Evolutionary conservation across 2,888 invertebrate species (phyloP), one percentile per base, ranked within the genome.

Genomic region (Mesorhabditis sp.): DNA sequence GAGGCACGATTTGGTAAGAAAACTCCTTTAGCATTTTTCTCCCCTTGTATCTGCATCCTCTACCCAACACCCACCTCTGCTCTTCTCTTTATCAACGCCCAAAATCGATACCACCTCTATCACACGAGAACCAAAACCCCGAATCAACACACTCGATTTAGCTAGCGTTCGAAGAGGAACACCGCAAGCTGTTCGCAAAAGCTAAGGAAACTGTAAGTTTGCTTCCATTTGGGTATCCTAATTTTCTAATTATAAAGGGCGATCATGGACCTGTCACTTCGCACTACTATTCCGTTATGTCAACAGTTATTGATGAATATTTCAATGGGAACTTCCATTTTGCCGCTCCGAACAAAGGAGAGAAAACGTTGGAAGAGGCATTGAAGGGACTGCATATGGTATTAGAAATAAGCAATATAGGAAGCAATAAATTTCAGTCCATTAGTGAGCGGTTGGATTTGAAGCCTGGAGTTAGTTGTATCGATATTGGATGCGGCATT

Each of bases 271-370:
- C 73, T 50, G 83, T 84, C 45, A 84, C 84, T 3, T 71, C 81
- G 6, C 84, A 84, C 72, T 84, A 84, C 73, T 84, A 84, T 66
- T 81, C 81, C 63, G 82, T 84, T 15, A 84, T 84, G 85, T 82
- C 82, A 45, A 77, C 73, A n/a, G 83, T 84, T 58, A 85, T 84
- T 62, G 81, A 85, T 50, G 76, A 82, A 58, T 85, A 83, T 70
- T 84, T 84, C 69, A 81, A 81, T 43, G 72, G 73, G 41, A 84
- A 82, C 69, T 84, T 84, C 68, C 84, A 84, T 69, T 84, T 84
- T 68, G 84, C 82, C 5, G 78, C 84, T 5, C 84, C 84, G 5
- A 65, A 70, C 41, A 68, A 74, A 13, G 74, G 73, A n/a, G 75
- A 74, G 42, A 72, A 75, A 66, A 68, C 66, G 4, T 67, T 81